Evolutionary conservation across 1,140 invertebrate species (phyloP), one percentile per base, ranked within the genome.

Genomic region (Ephestia elutella): DNA sequence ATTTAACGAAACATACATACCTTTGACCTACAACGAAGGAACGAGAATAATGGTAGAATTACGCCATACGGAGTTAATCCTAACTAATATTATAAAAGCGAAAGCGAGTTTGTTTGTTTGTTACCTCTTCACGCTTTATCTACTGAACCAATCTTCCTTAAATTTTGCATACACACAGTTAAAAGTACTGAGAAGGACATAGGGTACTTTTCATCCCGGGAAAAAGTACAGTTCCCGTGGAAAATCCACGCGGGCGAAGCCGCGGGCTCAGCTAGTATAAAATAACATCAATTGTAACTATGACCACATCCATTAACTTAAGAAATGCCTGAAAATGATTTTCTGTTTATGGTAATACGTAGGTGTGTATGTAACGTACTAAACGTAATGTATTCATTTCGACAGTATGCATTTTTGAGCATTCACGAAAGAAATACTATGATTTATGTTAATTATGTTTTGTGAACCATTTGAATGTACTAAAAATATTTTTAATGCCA

Each of bases 1-100:
- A 71, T 73, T 66, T 68, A 71, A 70, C 72, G 70, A 72, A 72
- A 66, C 68, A 67, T 75, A 70, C 57, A 64, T 68, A 75, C 70
- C 71, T 75, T 65, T 76, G 71, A 76, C 73, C 73, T 73, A 67
- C 61, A 62, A 44, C 48, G 53, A 55, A 48, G 51, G 57, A 32
- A 13, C 28, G 19, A n/a, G 38, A 44, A 44, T 44, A 44, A 44
- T 44, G 38, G n/a, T 8, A 44, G n/a, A 44, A 44, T 44, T 44
- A 15, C 38, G 38, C 38, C 38, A 44, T 44, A 44, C 15, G 38
- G 2, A 15, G n/a, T n/a, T 44, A 44, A 44, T 38, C 3, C 8
- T 5, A 28, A n/a, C n/a, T n/a, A n/a, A n/a, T n/a, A n/a, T n/a
- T n/a, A n/a, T n/a, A n/a, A n/a, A n/a, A n/a, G n/a, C n/a, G n/a